phyloP scores from a whole-genome alignment of 2,888 invertebrate genomes.

The Andrena minutula region DNA sequence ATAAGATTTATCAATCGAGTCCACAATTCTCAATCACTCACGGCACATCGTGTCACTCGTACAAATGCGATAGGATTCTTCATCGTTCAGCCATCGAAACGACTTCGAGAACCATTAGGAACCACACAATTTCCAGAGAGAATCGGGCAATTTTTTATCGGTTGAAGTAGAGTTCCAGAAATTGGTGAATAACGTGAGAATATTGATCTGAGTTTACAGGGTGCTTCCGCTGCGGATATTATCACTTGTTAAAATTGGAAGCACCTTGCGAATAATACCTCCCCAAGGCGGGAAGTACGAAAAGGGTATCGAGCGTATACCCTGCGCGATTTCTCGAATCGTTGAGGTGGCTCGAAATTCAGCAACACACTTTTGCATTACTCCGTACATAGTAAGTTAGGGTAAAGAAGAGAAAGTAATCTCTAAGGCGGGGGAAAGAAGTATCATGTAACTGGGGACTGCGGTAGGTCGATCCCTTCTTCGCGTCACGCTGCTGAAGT shows the following conservation, averaged over 20 bases:
- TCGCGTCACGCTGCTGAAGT: constrained; percentile 12
- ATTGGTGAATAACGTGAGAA: background rate
- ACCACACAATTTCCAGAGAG: background rate
- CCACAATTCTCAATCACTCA: constrained; percentile 41
- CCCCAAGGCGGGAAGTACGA: background rate
- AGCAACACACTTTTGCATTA: constrained; percentile 50
- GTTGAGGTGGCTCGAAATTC: constrained; percentile 32
- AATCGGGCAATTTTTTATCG: background rate
- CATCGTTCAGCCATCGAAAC: constrained; percentile 28
- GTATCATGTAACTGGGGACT: constrained; percentile 27
- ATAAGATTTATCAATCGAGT: constrained; percentile 9
- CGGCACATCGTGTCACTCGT: constrained; percentile 49
- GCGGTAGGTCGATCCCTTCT: constrained; percentile 20
- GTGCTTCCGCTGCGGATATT: background rate
- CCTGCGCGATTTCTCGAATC: constrained; percentile 28
- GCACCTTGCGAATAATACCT: background rate
- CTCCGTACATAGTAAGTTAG: constrained; percentile 50
- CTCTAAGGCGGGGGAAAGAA: background rate
- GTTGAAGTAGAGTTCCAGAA: background rate
- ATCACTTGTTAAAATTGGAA: background rate
- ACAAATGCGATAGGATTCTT: constrained; percentile 57
- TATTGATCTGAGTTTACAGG: background rate
- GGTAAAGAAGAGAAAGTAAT: constrained; percentile 25
- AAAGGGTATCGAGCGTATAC: background rate
- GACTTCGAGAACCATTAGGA: constrained; percentile 6